A percentile compares a stretch with the other conserved stretches of the same genome.
Evolutionary conservation across 2,113 vertebrate genomes (phyloP).

Genomic region (Chloropsis hardwickii): DNA sequence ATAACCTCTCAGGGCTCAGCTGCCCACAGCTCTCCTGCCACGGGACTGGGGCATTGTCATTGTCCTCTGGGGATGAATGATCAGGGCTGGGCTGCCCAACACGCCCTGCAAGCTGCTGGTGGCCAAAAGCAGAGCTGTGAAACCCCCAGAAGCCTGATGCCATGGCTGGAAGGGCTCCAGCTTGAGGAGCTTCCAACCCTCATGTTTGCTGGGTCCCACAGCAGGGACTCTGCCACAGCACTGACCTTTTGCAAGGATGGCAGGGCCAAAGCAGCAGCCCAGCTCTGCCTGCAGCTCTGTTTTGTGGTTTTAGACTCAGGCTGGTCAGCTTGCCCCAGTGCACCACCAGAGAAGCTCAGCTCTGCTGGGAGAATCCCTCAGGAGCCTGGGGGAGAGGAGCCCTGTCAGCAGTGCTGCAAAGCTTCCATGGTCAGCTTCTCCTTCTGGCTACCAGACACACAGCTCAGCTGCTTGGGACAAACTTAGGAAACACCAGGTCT

Average conservation of each 20-base stretch:
- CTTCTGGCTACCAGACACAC: background rate
- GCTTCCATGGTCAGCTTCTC: background rate
- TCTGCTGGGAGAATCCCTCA: background rate
- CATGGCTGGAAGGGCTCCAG: background rate
- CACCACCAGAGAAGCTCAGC: background rate
- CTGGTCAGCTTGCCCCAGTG: background rate
- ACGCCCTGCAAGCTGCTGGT: background rate
- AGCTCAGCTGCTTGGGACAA: background rate
- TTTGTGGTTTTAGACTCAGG: background rate
- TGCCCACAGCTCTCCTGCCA: background rate
- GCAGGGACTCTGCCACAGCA: background rate
- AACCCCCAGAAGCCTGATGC: background rate
- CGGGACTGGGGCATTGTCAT: fast-evolving
- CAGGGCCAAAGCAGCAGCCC: background rate
- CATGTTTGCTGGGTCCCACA: fast-evolving
- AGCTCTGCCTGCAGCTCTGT: background rate
- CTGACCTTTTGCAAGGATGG: background rate
- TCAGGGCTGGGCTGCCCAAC: background rate
- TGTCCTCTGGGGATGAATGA: background rate
- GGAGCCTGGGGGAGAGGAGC: background rate
- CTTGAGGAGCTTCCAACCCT: background rate
- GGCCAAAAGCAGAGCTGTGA: background rate
- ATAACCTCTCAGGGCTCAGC: background rate
- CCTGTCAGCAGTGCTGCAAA: background rate
- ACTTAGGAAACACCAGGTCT: background rate